Percentiles rank a stretch among this genome's conserved stretches.
phyloP scores from a whole-genome alignment of 2,888 invertebrate genomes.

The Dicyrtomina minuta region DNA sequence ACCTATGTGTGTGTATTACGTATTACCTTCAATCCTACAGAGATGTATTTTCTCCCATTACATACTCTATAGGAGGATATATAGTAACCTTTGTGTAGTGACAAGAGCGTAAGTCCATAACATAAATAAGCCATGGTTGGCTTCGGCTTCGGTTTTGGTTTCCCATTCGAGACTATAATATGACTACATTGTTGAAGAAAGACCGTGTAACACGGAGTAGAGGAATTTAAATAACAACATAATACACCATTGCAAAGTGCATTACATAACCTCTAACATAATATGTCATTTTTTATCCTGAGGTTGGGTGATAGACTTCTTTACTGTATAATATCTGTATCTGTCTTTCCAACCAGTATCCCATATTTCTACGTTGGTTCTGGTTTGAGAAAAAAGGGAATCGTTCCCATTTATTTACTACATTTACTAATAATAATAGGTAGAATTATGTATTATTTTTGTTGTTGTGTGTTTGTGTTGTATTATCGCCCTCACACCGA shows the following conservation, averaged over 20 bases:
- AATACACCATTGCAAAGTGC: slow-evolving; percentile 25
- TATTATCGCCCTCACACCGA: background rate
- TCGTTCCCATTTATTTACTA: background rate
- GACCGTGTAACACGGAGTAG: slow-evolving; percentile 34
- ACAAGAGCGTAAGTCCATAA: slow-evolving; percentile 15
- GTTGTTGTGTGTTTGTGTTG: no score
- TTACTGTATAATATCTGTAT: background rate
- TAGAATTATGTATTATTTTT: no score
- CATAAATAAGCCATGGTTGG: slow-evolving; percentile 23
- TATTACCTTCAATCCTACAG: no score
- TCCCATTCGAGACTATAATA: no score
- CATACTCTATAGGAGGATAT: background rate
- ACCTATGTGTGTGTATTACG: background rate
- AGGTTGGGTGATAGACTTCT: background rate
- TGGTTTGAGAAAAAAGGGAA: background rate
- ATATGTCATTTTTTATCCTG: background rate
- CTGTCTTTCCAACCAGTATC: background rate
- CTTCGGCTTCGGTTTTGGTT: slow-evolving; percentile 7
- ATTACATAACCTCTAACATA: slow-evolving; percentile 1
- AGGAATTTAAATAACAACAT: slow-evolving; percentile 29
- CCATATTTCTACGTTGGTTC: background rate
- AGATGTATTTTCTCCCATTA: no score
- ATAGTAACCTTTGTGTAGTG: slow-evolving; percentile 3
- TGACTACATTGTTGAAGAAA: slow-evolving; percentile 21
- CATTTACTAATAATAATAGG: background rate